Conservation (phyloP, 30 jellyfish, hydroid and myxozoan genomes). For the Pelagia noctiluca region DNA sequence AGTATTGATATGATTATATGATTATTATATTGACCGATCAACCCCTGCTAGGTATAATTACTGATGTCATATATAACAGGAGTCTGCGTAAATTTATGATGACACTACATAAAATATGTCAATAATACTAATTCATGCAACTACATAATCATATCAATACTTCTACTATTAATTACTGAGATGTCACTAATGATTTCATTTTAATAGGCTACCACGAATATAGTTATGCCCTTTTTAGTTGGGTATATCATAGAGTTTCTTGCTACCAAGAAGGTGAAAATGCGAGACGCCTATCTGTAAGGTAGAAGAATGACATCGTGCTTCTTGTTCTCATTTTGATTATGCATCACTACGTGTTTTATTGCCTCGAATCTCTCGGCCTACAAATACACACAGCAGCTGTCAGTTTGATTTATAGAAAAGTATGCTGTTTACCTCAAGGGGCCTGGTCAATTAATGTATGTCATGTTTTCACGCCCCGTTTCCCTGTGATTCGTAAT, state of each 20-base stretch:
- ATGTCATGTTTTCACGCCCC: not conserved
- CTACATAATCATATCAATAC: too few species aligned
- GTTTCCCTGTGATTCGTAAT: not conserved
- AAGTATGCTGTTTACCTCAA: conserved; percentile 39
- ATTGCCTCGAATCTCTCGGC: conserved; percentile 52
- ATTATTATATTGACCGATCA: too few species aligned
- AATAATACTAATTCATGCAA: too few species aligned
- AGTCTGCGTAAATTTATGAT: too few species aligned
- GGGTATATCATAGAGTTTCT: conserved; percentile 46
- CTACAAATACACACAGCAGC: conserved; percentile 44
- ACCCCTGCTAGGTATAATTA: too few species aligned
- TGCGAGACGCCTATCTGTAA: conserved; percentile 47
- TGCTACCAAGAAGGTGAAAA: conserved; percentile 8
- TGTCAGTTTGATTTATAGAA: conserved; percentile 53
- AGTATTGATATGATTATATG: too few species aligned
- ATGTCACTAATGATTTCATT: too few species aligned
- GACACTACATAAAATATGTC: too few species aligned
- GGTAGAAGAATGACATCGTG: conserved; percentile 29
- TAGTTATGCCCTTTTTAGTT: conserved; percentile 23
- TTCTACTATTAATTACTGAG: too few species aligned
- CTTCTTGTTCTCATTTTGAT: not conserved
- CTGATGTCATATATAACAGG: too few species aligned
- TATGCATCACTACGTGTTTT: conserved; percentile 33
- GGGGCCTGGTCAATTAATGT: not conserved
- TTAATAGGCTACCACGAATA: conserved; percentile 30